Evolutionary conservation across 2,888 invertebrate genomes (phyloP).

Genomic region (Protophormia terraenovae): DNA sequence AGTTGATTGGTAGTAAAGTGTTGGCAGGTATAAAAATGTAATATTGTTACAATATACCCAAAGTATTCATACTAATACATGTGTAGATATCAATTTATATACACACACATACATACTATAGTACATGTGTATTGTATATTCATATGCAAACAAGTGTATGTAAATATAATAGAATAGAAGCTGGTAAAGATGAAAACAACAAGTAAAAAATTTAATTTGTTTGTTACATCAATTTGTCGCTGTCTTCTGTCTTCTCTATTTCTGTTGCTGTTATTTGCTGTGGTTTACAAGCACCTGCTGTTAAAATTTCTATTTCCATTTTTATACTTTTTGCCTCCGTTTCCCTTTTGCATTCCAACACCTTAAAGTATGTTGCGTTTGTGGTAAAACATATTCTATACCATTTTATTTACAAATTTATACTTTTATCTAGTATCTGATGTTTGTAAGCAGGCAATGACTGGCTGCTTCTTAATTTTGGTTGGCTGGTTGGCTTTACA

Average conservation of each 20-base stretch:
- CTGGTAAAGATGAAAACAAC: not conserved
- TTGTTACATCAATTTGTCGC: constrained; percentile 66
- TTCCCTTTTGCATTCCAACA: not conserved
- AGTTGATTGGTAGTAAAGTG: constrained; percentile 57
- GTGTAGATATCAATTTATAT: not conserved
- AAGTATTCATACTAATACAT: not conserved
- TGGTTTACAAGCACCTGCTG: constrained; percentile 61
- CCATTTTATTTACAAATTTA: constrained; percentile 29
- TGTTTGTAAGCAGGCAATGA: not conserved
- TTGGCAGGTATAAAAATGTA: constrained; percentile 55
- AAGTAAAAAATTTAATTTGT: constrained; percentile 58
- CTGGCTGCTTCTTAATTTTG: constrained; percentile 15
- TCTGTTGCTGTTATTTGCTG: constrained; percentile 46
- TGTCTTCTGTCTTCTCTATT: constrained; percentile 46
- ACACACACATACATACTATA: not conserved
- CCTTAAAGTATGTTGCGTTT: constrained; percentile 45
- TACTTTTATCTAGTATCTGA: not conserved
- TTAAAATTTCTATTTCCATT: constrained; percentile 40
- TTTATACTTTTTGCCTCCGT: not conserved
- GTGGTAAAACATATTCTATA: constrained; percentile 42
- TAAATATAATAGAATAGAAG: constrained; percentile 1
- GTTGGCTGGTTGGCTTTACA: not conserved
- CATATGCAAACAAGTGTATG: not conserved
- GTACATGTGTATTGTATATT: not conserved
- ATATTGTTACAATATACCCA: constrained; percentile 23